A percentile compares a stretch with the other conserved stretches of the same genome.
phyloP scores from a whole-genome alignment of 2,113 vertebrate species.

The Herpailurus yagouaroundi region DNA sequence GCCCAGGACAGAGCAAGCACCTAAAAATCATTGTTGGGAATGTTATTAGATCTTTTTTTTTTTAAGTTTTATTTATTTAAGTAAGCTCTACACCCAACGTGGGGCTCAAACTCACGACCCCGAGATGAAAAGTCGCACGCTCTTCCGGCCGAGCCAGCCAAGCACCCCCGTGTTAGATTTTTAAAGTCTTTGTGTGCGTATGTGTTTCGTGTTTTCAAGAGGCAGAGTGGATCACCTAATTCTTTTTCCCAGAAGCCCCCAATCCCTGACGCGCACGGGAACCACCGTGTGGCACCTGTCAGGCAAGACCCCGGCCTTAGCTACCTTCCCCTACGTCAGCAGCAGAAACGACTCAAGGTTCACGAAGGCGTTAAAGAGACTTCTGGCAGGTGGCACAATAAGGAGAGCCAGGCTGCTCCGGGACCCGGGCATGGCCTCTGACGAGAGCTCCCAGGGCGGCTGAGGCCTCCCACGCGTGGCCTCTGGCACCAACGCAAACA shows the following conservation, averaged over 20 bases:
- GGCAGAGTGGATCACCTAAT: too few relatives aligned
- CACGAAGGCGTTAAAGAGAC: neutral
- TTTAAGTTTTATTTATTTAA: too few relatives aligned
- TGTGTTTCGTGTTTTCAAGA: neutral
- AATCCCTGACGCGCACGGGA: rapidly evolving
- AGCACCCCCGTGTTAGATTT: neutral
- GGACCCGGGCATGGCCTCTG: neutral
- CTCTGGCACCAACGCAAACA: rapidly evolving
- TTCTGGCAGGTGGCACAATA: neutral
- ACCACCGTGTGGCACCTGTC: neutral
- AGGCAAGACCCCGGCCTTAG: too few relatives aligned
- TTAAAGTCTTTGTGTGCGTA: neutral
- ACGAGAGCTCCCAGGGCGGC: neutral
- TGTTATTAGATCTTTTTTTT: too few relatives aligned
- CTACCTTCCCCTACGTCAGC: rapidly evolving
- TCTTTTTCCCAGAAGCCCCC: too few relatives aligned
- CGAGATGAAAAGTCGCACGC: too few relatives aligned
- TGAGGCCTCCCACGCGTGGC: rapidly evolving
- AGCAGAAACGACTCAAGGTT: neutral
- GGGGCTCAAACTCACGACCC: too few relatives aligned
- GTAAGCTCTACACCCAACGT: too few relatives aligned
- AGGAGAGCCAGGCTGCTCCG: neutral
- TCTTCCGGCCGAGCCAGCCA: too few relatives aligned
- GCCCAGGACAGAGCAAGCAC: neutral
- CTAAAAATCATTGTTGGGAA: neutral